Evolutionary conservation across 2,797 vertebrate species (phyloP), one percentile per base, ranked within the genome.

Genomic region (Diceros bicornis): DNA sequence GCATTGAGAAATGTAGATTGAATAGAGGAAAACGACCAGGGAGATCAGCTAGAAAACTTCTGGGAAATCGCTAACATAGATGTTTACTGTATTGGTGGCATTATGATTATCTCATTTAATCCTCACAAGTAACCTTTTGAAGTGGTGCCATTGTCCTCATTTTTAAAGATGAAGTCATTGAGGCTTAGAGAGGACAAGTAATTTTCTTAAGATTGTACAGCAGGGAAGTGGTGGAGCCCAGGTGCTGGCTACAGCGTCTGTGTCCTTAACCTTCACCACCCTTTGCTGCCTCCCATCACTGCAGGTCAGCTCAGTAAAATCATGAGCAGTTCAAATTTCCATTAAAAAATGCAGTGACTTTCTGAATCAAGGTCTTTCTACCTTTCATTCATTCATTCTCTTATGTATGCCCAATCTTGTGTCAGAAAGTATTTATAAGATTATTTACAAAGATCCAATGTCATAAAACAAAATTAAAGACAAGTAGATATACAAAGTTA

Each of bases 351-450:
- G 27, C 25, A 16, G 11, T 55, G 34, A 64, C 52, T 47, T 59
- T 79, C 47, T 32, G 23, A 62, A 55, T 77, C 68, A 66, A 17
- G 47, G 57, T 29, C n/a, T 37, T 83, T 32, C 25, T 89, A 0
- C 34, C 29, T 94, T 66, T 66, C 12, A 25, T 69, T 77, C 37
- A 47, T n/a, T 55, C 32, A 52, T 23, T 86, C 29, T 37, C 6
- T 84, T 50, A 5, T 23, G 5, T 59, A 5, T 68, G 47, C 66
- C 20, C 29, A 47, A 0, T 41, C 62, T 84, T 64, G 34, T 91
- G 90, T 90, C 62, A 83, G 71, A 57, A 91, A 81, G 41, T 68
- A 57, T 47, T 52, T 91, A 20, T 77, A 77, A 64, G n/a, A 59
- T 94, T 81, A 59, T 44, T 72, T 64, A 37, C 12, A 79, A 75